Evolutionary conservation across 2,888 invertebrate genomes (phyloP).

Genomic region (Stramonita haemastoma): DNA sequence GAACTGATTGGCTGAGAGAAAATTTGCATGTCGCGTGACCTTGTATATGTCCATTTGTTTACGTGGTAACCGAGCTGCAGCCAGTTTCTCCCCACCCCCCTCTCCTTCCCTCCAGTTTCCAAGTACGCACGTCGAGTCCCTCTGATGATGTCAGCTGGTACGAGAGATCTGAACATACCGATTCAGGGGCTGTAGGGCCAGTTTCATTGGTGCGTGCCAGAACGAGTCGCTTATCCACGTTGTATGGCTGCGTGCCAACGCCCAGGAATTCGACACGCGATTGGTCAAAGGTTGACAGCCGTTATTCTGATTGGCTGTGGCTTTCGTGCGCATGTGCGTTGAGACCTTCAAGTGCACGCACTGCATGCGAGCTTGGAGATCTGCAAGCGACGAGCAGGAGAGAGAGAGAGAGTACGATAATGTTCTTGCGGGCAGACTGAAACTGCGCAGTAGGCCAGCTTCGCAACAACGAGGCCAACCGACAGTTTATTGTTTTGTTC

Average conservation of each 20-base stretch:
- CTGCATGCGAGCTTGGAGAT: background rate
- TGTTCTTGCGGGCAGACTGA: background rate
- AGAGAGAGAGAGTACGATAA: too few relatives aligned
- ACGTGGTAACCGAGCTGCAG: slow-evolving; percentile 23
- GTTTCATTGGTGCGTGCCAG: background rate
- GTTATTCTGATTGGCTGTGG: slow-evolving; percentile 10
- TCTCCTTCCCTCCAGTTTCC: background rate
- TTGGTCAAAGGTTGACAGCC: slow-evolving; percentile 24
- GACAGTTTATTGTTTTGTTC: too few relatives aligned
- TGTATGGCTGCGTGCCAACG: slow-evolving; percentile 24
- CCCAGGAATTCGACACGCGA: slow-evolving; percentile 13
- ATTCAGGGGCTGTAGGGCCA: background rate
- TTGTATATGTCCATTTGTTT: slow-evolving; percentile 6
- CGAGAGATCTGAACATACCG: background rate
- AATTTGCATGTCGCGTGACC: slow-evolving; percentile 26
- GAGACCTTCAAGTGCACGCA: slow-evolving; percentile 7
- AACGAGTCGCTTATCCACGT: background rate
- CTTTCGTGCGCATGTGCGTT: background rate
- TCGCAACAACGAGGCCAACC: too few relatives aligned
- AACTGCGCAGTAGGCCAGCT: background rate
- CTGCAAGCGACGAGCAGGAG: too few relatives aligned
- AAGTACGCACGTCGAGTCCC: background rate
- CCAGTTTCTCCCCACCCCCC: background rate
- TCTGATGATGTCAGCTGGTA: slow-evolving; percentile 13
- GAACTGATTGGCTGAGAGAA: background rate